Evolutionary conservation across 2,113 vertebrate species (phyloP), one percentile per base, ranked within the genome.

Genomic region (Aleadryas rufinucha): DNA sequence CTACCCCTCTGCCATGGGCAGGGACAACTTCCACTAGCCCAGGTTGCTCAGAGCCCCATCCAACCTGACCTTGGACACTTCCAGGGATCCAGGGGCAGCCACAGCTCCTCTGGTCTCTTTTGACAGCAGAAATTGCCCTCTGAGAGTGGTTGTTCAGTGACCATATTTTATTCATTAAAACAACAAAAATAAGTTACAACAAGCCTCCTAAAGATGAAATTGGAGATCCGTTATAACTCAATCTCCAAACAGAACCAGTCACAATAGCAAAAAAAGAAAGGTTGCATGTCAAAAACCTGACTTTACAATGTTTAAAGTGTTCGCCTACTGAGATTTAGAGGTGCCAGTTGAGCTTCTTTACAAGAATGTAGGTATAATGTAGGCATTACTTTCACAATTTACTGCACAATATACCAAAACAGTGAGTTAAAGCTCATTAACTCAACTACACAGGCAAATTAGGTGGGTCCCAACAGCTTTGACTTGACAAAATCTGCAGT

Each of bases 1-100:
- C 15, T 8, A 28, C 10, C 2, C 24, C 30, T 4, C 9, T 44
- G 12, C 33, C 37, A 30, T 1, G 2, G 9, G 3, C 31, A 64
- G 31, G 26, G 42, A 24, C 33, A 66, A 5, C 2, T 82, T 7
- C 45, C 60, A 26, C 45, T 2, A 0, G 0, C 16, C 61, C 53
- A 75, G 30, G 20, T 0, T 41, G 1, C 14, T 82, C 61, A 45
- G 83, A 82, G 7, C 28, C 28, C 23, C 0, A 0, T 60, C 16
- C 30, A 53, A 0, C 39, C n/a, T 53, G 39, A 24, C n/a, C 39
- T 26, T n/a, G 53, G 61, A 6, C 69, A 53, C 13, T 39, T 7
- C 23, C 70, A 68, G 45, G 45, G 60, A 39, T 53, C 21, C 83
- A 66, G 28, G n/a, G 20, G 13, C 7, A 35, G 30, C 39, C 61